Evolutionary conservation across 2,797 vertebrate genomes (phyloP), one percentile per base, ranked within the genome.

Genomic region (Neopelma chrysocephalum): DNA sequence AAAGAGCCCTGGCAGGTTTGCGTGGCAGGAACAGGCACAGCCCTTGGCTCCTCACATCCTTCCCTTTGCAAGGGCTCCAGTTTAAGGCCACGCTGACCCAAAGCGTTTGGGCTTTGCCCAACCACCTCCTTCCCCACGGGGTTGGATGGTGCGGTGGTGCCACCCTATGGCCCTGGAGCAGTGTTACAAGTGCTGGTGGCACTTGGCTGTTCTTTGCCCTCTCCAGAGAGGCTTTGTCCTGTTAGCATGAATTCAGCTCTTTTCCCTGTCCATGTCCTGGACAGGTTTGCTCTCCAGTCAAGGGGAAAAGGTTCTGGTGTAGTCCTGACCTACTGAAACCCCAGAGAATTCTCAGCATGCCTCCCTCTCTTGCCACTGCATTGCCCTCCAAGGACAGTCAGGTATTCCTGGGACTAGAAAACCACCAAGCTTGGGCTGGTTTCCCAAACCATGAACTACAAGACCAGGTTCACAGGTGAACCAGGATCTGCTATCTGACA

Each of bases 151-250:
- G 42, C n/a, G 4, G 22, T 95, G 65, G 87, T 96, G 97, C 95
- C 95, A 94, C 88, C 96, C 72, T 50, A 93, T 96, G 97, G 96
- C 61, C 81, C 43, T 58, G 62, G 29, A 61, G 68, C 50, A 71
- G 65, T 27, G 73, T 76, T 94, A 79, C 93, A 96, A 68, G 40
- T 4, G 3, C 27, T 56, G 50, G 32, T 45, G 60, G 13, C 32
- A 17, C 32, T 68, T 16, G 5, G n/a, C n/a, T 69, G 31, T 26
- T 78, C 43, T 47, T 43, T 56, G 40, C 20, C 22, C 15, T 48
- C 51, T 72, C 22, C 18, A 3, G 40, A 56, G 38, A 83, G 31
- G 16, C 47, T 68, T 40, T 38, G 29, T 25, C 3, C 23, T 1
- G 2, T 56, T 19, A 45, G 23, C 36, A 34, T 9, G 43, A 58